Evolutionary conservation across 2,113 vertebrate species (phyloP).

Genomic region (Entosphenus tridentatus): DNA sequence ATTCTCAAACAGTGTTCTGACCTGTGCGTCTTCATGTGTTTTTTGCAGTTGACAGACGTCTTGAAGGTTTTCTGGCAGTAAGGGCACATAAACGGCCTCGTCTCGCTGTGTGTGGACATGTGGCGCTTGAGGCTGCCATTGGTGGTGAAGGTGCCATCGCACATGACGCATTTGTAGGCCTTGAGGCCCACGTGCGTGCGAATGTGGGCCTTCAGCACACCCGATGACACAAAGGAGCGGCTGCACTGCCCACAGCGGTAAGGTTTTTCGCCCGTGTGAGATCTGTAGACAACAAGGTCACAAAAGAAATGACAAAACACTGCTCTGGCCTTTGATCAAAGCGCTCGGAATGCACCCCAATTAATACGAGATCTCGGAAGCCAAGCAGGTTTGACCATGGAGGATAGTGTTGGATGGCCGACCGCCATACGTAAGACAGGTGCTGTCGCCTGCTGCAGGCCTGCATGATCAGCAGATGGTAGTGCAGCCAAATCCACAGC

Average conservation of each 20-base stretch:
- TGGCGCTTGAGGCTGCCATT: constrained; percentile 78
- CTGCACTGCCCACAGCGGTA: constrained; percentile 88
- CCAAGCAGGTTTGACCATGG: too few relatives aligned
- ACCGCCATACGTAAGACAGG: too few relatives aligned
- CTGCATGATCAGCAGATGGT: too few relatives aligned
- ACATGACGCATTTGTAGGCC: constrained; percentile 73
- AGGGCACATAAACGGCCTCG: constrained; percentile 90
- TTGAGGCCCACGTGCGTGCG: constrained; percentile 82
- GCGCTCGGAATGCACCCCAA: too few relatives aligned
- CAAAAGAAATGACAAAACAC: background rate
- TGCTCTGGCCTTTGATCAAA: background rate
- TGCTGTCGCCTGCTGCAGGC: too few relatives aligned
- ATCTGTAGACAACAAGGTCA: constrained; percentile 23
- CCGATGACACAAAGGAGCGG: constrained; percentile 81
- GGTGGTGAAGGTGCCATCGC: constrained; percentile 83
- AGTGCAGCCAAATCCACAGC: too few relatives aligned
- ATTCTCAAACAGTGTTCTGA: constrained; percentile 11
- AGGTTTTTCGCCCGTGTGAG: constrained; percentile 83
- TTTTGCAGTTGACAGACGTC: constrained; percentile 87
- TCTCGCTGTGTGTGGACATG: constrained; percentile 85
- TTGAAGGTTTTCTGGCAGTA: constrained; percentile 99
- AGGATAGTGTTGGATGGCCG: too few relatives aligned
- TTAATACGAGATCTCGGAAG: too few relatives aligned
- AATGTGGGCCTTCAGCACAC: constrained; percentile 82
- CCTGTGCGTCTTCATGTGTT: constrained; percentile 98